phyloP scores from a whole-genome alignment of 1,140 invertebrate genomes.

The Cecropterus lyciades region DNA sequence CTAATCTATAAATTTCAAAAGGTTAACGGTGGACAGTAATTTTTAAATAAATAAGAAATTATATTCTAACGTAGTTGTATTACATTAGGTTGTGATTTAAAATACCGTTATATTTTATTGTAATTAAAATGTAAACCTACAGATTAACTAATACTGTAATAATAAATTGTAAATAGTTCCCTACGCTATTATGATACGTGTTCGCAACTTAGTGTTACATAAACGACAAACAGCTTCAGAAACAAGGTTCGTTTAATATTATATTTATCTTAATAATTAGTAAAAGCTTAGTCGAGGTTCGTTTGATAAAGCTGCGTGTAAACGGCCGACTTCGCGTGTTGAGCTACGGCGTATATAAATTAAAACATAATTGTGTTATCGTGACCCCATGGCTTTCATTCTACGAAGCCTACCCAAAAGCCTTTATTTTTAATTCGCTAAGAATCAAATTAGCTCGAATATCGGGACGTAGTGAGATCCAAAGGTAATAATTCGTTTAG shows the following conservation, averaged over 20 bases:
- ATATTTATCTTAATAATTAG: constrained; percentile 83
- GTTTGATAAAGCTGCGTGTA: constrained; percentile 75
- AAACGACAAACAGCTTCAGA: constrained; percentile 60
- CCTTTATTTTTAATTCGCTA: neutral
- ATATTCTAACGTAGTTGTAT: too few species aligned
- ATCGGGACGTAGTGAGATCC: neutral
- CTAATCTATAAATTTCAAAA: too few species aligned
- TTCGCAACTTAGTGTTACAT: constrained; percentile 32
- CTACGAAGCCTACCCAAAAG: constrained; percentile 1
- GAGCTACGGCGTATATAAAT: constrained; percentile 75
- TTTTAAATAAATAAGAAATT: too few species aligned
- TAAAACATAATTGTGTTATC: constrained; percentile 83
- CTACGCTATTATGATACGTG: neutral
- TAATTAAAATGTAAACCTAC: too few species aligned
- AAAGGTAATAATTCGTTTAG: constrained; percentile 46
- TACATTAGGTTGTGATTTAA: too few species aligned
- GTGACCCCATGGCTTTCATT: constrained; percentile 68
- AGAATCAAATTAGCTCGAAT: neutral
- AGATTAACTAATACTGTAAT: too few species aligned
- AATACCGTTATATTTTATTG: too few species aligned
- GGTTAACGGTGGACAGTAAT: too few species aligned
- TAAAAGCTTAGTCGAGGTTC: constrained; percentile 72
- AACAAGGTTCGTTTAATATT: constrained; percentile 72
- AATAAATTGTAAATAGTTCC: neutral
- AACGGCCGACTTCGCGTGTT: constrained; percentile 67